Percentiles rank a stretch among this genome's conserved stretches.
Evolutionary conservation across 2,888 invertebrate species (phyloP).

Genomic region (Physocephala rufipes): DNA sequence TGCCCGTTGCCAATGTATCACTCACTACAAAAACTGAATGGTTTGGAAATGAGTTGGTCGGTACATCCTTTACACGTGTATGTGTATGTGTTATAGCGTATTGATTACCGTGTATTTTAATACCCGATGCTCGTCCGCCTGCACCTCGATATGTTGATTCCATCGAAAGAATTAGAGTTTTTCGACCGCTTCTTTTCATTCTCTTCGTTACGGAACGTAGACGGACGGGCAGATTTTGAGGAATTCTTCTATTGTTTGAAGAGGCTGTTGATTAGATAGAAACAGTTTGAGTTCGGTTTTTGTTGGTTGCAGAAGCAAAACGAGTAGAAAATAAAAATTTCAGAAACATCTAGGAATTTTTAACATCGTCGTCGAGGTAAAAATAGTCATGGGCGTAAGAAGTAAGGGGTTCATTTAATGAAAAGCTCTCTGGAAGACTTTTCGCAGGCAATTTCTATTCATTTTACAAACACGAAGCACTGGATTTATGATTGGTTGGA

Average conservation of each 20-base stretch:
- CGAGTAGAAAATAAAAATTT: not conserved
- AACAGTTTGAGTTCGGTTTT: slow-evolving; percentile 6
- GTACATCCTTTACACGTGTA: not conserved
- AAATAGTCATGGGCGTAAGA: too few species aligned
- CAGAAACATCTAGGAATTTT: too few species aligned
- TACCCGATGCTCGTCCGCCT: not conserved
- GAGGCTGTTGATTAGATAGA: not conserved
- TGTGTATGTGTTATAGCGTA: not conserved
- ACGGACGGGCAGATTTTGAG: not conserved
- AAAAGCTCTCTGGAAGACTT: too few species aligned
- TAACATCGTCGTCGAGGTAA: too few species aligned
- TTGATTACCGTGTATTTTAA: not conserved
- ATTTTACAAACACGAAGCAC: too few species aligned
- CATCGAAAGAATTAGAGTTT: not conserved
- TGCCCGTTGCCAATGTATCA: too few species aligned
- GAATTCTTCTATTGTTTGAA: slow-evolving; percentile 7
- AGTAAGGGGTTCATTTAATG: too few species aligned
- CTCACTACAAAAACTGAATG: not conserved
- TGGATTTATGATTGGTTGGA: too few species aligned
- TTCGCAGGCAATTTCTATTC: too few species aligned
- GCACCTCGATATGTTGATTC: not conserved
- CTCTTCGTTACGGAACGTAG: not conserved
- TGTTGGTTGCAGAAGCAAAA: not conserved
- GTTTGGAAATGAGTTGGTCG: slow-evolving; percentile 6
- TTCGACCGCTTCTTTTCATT: not conserved